Evolutionary conservation across 1,140 invertebrate species (phyloP), one percentile per base, ranked within the genome.

Genomic region (Lasioglossum baleicum): DNA sequence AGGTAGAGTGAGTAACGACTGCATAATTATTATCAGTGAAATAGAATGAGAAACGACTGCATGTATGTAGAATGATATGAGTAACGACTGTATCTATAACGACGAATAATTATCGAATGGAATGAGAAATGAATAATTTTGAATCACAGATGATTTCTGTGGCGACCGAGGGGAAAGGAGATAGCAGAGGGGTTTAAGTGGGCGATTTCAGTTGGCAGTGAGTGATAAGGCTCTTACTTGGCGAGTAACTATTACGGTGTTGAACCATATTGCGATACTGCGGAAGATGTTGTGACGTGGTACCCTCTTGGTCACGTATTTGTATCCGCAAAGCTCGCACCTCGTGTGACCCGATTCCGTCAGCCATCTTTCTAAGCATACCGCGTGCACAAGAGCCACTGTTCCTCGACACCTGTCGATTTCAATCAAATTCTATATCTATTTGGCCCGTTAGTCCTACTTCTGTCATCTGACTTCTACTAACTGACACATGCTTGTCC

Each of bases 341-440:
- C 92, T 92, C 0, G 92, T 92, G 82, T 95, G 94, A 7, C 94
- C 94, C 3, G 94, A 95, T 84, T 95, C 94, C 2, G 94, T 95
- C 17, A 96, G 86, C 96, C 96, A 96, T 73, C 94, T 92, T 87
- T 96, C 95, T 48, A 96, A 91, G 82, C 96, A 96, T 80, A 93
- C 94, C 0, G 94, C 91, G 87, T 96, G 96, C 7, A 96, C 94
- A 71, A 94, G 89, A 17, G 95, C 95, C 65, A 96, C 94, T 2
- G 95, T 95, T 2, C 96, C 96, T 61, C 94, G 91, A 85, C 95
- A 96, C 42, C 94, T 93, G 89, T 81, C 76, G 40, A 8, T 10
- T 35, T 71, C 35, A 8, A 20, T 76, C 20, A 11, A 70, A 48
- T 22, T 31, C 13, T 44, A 3, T 3, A 6, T 15, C 17, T 44